A percentile compares a stretch with the other conserved stretches of the same genome.
phyloP scores from a whole-genome alignment of 2,888 invertebrate species.

The Ephialtes manifestator region DNA sequence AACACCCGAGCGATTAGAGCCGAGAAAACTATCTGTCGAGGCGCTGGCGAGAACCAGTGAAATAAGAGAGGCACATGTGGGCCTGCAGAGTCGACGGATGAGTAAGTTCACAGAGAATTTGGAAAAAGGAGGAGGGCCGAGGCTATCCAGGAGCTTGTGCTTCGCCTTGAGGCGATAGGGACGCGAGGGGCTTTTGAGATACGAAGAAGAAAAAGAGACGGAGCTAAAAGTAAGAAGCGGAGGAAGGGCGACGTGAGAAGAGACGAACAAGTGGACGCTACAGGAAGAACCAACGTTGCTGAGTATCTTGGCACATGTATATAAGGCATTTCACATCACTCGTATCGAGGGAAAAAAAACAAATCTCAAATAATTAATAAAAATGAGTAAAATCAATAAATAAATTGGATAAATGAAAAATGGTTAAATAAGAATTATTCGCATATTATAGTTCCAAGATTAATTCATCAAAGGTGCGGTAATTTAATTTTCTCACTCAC shows the following conservation, averaged over 20 bases:
- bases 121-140: constrained; percentile 60
- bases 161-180: not conserved
- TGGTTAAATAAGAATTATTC: too few species aligned
- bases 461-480: too few species aligned
- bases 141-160: constrained; percentile 27
- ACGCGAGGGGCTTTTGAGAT: not conserved
- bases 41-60: constrained; percentile 5
- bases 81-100: constrained; percentile 77
- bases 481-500: too few species aligned
- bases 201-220: constrained; percentile 2
- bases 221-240: constrained; percentile 16
- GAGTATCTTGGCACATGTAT: constrained; percentile 10
- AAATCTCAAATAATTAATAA: too few species aligned
- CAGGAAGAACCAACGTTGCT: constrained; percentile 38
- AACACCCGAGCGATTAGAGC: constrained; percentile 57
- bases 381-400: too few species aligned
- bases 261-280: constrained; percentile 44
- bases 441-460: too few species aligned
- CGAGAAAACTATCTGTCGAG: constrained; percentile 55
- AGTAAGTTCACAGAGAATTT: constrained; percentile 82
- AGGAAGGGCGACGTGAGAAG: constrained; percentile 45
- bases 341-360: too few species aligned
- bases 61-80: constrained; percentile 76
- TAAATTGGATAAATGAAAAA: too few species aligned
- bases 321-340: too few species aligned